phyloP scores from a whole-genome alignment of 2,113 vertebrate species.

The Peromyscus maniculatus region DNA sequence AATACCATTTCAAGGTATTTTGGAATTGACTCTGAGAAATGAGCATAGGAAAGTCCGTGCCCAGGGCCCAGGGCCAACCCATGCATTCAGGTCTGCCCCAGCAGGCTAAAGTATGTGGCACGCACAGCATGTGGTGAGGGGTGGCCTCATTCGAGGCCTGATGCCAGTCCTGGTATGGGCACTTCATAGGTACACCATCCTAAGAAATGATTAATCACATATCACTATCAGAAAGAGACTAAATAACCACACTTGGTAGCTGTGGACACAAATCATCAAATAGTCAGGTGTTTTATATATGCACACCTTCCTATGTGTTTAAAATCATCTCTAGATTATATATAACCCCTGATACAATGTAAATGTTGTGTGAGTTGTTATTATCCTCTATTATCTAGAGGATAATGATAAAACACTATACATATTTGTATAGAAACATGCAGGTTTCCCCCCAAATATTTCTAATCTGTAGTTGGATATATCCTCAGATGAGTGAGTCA shows the following conservation, averaged over 20 bases:
- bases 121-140: neutral
- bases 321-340: neutral
- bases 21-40: constrained; percentile 50
- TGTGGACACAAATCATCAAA: neutral
- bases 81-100: neutral
- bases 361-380: neutral
- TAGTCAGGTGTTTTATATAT: neutral
- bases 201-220: neutral
- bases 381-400: neutral
- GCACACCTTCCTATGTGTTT: neutral
- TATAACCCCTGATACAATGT: neutral
- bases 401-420: neutral
- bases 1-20: constrained; percentile 58
- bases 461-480: no score
- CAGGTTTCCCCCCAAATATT: neutral
- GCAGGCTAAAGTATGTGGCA: neutral
- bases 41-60: neutral
- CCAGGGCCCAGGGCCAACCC: no score
- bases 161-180: neutral
- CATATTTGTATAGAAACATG: neutral
- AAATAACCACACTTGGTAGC: neutral
- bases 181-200: neutral
- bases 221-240: neutral
- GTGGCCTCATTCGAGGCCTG: neutral
- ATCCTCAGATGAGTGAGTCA: neutral